These are phyloP conservation scores for Gymnothorax reevesii DNA, from an alignment of 2,797 vertebrate genomes.

Conservation along the genomic window DNA sequence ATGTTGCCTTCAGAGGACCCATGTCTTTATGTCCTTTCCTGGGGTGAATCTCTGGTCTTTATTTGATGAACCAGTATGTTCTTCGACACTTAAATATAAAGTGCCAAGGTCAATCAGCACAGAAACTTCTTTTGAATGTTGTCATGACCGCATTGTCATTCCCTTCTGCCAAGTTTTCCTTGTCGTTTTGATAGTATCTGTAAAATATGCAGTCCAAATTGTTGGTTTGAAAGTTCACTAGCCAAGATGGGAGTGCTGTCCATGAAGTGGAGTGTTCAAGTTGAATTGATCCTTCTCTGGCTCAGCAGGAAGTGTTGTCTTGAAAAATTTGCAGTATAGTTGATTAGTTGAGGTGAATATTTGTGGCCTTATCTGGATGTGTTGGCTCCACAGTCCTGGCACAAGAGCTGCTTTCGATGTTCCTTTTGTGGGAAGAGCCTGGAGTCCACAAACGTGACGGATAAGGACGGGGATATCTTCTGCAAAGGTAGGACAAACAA, in stretches of 20 bases:
- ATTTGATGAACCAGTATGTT: neutral
- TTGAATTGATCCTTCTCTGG: no score
- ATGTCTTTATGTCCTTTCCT: neutral
- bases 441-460: slow-evolving; percentile 91
- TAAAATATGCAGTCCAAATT: no score
- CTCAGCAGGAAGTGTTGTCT: no score
- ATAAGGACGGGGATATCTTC: slow-evolving; percentile 95
- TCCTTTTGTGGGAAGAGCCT: slow-evolving; percentile 91
- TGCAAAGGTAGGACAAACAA: slow-evolving; percentile 85
- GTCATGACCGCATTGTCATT: no score
- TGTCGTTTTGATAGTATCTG: no score
- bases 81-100: neutral
- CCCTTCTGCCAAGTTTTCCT: neutral
- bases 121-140: no score
- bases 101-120: neutral
- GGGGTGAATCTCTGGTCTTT: neutral
- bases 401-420: slow-evolving; percentile 95
- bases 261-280: no score
- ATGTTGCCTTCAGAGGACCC: neutral
- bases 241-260: no score
- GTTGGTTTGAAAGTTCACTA: no score
- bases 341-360: neutral
- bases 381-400: slow-evolving; percentile 80
- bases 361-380: slow-evolving; percentile 18
- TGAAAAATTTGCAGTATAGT: no score